Evolutionary conservation across 2,888 invertebrate species (phyloP).

Genomic region (Leptopterna dolabrata): DNA sequence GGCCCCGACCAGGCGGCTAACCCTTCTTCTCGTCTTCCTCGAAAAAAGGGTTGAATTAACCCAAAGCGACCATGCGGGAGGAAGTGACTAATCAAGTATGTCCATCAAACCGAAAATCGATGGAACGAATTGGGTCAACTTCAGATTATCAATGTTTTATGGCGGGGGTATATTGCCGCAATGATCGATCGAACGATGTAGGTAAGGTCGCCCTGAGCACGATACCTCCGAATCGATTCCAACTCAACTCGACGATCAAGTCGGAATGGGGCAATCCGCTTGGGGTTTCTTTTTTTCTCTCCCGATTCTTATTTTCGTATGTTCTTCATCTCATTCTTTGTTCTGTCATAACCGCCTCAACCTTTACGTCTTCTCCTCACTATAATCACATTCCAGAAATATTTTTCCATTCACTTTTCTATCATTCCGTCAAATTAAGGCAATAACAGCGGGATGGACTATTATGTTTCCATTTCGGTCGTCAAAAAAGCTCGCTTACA

Average conservation of each 20-base stretch:
- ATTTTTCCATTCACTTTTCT: background rate
- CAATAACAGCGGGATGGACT: background rate
- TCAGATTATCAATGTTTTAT: slow-evolving; percentile 50
- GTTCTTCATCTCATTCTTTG: background rate
- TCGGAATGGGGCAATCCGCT: background rate
- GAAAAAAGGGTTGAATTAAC: background rate
- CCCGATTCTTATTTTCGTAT: background rate
- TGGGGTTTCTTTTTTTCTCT: background rate
- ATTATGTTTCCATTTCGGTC: background rate
- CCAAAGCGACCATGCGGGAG: background rate
- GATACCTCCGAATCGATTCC: slow-evolving; percentile 10
- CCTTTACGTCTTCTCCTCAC: background rate
- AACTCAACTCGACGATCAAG: background rate
- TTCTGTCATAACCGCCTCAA: background rate
- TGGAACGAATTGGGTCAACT: slow-evolving; percentile 47
- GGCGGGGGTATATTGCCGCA: slow-evolving; percentile 18
- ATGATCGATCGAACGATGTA: slow-evolving; percentile 35
- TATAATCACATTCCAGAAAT: background rate
- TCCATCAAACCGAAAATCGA: slow-evolving; percentile 23
- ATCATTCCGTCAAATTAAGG: background rate
- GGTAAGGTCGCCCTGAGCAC: slow-evolving; percentile 39
- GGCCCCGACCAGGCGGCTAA: no score
- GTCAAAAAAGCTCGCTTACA: no score
- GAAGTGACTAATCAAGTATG: slow-evolving; percentile 19
- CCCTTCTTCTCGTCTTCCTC: background rate